Conservation (phyloP, 2,113 vertebrate species). For the Siphamia tubifer region DNA sequence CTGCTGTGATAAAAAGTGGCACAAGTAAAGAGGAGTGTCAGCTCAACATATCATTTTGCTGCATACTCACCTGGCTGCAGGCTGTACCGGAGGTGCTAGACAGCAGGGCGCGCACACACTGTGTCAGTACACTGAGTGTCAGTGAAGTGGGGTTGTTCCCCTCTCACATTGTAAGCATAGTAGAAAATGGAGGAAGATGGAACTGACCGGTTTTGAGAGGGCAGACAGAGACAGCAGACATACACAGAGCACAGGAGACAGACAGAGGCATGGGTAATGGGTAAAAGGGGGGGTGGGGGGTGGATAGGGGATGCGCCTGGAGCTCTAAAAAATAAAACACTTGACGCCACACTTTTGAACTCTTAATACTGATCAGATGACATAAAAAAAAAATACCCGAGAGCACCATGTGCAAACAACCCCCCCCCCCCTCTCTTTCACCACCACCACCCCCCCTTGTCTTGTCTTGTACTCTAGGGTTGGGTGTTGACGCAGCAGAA, state of each 20-base stretch:
- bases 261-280: too few species aligned
- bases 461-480: slow-evolving; percentile 81
- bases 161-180: slow-evolving; percentile 58
- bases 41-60: not conserved
- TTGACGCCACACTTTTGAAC: slow-evolving; percentile 62
- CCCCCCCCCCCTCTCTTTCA: slow-evolving; percentile 66
- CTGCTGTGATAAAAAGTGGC: not conserved
- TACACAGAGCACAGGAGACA: slow-evolving; percentile 65
- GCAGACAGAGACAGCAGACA: slow-evolving; percentile 81
- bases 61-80: slow-evolving; percentile 33
- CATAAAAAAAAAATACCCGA: slow-evolving; percentile 28
- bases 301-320: not conserved
- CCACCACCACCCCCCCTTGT: slow-evolving; percentile 69
- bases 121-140: not conserved
- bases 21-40: not conserved
- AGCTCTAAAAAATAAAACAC: slow-evolving; percentile 36
- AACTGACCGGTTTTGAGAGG: slow-evolving; percentile 83
- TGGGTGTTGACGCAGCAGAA: slow-evolving; percentile 97
- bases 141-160: slow-evolving; percentile 55
- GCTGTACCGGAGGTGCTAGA: not conserved
- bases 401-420: slow-evolving; percentile 58
- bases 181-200: slow-evolving; percentile 89
- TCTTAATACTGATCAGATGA: slow-evolving; percentile 52
- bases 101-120: not conserved
- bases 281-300: too few species aligned